Base-by-base conservation (phyloP, 64 coral and sea anemone species). In the Stichodactyla mertensii region DNA sequence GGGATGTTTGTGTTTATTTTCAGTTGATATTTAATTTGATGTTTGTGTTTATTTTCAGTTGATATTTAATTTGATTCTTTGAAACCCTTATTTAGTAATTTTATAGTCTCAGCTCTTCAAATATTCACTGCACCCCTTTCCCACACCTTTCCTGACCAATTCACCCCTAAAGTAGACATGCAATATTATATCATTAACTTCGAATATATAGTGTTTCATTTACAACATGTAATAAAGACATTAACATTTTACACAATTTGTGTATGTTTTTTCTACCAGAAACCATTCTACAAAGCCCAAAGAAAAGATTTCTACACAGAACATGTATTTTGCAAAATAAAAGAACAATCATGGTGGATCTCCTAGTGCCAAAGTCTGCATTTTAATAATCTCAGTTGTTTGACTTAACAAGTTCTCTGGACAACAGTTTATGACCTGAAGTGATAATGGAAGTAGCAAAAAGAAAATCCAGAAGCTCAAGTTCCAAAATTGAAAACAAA, bases 391-490 rank as follows among this genome's bases (percentile, higher is more conserved):
- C 10, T 74, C 12, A 9, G 0, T 31, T 10, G 6, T 74, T 10
- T 74, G 69, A 71, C 20, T 23, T 26, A 24, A 71, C 66, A 71
- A 71, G 22, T 9, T 71, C 20, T 71, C 20, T 71, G 22, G 66
- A 74, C 69, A 74, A 8, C 27, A 9, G 5, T 69, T 9, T 6
- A 20, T 74, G 10, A 74, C 12, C 69, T 74, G 20, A 26, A n/a
- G 6, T 28, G 2, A 62, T 31, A 15, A 85, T 85, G 83, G 83
- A 85, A 55, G 19, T 85, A 61, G 53, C 60, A 61, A 85, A 60
- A 58, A 85, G 83, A 36, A 85, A 85, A 52, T 15, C 78, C 7
- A 23, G 78, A 81, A 81, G 53, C 53, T 81, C 78, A 81, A 71
- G 14, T 58, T 58, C 67, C 18, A 81, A 81, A 31, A 52, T 81